Percentiles rank a stretch among this genome's conserved stretches.
phyloP scores from a whole-genome alignment of 2,797 vertebrate genomes.

The Podarcis siculus region DNA sequence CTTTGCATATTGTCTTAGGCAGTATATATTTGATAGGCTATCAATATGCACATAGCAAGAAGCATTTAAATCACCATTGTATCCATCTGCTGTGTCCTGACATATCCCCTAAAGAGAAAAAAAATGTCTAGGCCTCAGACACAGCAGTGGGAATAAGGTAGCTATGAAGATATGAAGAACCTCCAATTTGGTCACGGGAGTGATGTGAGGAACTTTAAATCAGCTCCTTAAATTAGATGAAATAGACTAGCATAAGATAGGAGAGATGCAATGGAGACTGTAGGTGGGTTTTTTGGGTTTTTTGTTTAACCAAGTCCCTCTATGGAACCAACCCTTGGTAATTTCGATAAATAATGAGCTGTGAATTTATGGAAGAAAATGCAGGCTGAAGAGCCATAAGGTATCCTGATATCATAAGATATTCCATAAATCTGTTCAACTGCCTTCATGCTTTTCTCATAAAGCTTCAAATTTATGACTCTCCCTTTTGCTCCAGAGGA shows the following conservation, averaged over 20 bases:
- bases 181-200: neutral
- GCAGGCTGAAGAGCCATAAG: neutral
- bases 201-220: neutral
- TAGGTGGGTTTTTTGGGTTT: neutral
- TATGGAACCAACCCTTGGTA: neutral
- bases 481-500: conserved; percentile 15
- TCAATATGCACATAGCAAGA: neutral
- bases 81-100: neutral
- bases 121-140: neutral
- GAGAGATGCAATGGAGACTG: neutral
- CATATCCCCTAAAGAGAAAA: neutral
- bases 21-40: neutral
- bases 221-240: conserved; percentile 15
- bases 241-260: neutral
- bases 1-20: neutral
- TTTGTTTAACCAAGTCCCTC: neutral
- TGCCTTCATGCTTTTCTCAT: conserved; percentile 32
- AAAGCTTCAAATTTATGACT: conserved; percentile 16
- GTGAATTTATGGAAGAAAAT: conserved; percentile 26
- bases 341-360: neutral
- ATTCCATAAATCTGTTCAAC: conserved; percentile 16
- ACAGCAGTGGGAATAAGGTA: neutral
- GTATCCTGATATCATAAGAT: conserved; percentile 6
- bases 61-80: neutral
- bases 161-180: neutral